Base-by-base conservation (phyloP, 2,113 vertebrate species). In the Lagopus leucura region DNA sequence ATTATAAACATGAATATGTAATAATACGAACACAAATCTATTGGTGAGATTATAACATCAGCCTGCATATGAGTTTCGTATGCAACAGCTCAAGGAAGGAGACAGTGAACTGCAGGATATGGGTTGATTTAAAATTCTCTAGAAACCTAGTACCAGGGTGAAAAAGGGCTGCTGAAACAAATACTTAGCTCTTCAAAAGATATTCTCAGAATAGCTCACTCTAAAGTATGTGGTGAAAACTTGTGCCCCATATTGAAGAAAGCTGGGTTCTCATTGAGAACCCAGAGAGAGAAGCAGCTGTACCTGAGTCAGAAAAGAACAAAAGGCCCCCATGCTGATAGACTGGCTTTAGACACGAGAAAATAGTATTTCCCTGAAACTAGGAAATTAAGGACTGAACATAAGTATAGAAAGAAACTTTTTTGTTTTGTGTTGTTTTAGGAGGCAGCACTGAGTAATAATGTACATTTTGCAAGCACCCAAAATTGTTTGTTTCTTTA, bases 51-150 rank as follows among this genome's bases (percentile, higher is more conserved):
- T 40, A 50, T 14, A 57, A 9, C 3, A 8, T 9, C 50, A 38
- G 32, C 18, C 55, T 86, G 7, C 7, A 30, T 21, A 24, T 3
- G 14, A 15, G 11, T 6, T 28, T 52, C 58, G 42, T 72, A 60
- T 19, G 32, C 0, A 2, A 60, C 16, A 45, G 32, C 11, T 65
- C 2, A 2, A 5, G 3, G 64, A 42, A 19, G 17, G 42, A 18
- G n/a, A n/a, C 0, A 12, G 27, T 11, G 9, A 64, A 57, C 7
- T 18, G 21, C 32, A 60, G 30, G 63, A 30, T 30, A 86, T 83
- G 54, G 48, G 4, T 30, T 20, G 24, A 63, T 58, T 70, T 85
- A 28, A 71, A 79, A 6, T 86, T 28, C 47, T 48, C 34, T 73
- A 5, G 19, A 27, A 19, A 32, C 66, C 61, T 42, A n/a, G 40